Base-by-base conservation (phyloP, 2,113 vertebrate genomes). In the Sigmodon hispidus region DNA sequence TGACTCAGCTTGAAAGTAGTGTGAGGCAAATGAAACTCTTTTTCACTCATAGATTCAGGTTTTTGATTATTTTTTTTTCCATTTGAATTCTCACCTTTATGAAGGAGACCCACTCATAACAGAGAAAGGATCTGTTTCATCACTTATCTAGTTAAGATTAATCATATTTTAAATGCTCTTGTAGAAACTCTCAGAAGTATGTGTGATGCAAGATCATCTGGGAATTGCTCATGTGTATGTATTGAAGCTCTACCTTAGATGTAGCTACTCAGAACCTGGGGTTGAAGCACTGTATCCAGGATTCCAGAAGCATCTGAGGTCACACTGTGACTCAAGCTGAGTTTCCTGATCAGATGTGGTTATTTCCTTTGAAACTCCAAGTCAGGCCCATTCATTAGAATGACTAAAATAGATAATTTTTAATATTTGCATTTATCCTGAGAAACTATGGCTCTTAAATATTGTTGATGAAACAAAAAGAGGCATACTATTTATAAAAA, bases 21-120 rank as follows among this genome's bases (percentile, higher is more conserved):
- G 4, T 36, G 4, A 43, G 9, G 36, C 9, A 26, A 45, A 21
- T 80, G 10, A 24, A 29, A 40, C 40, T 67, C n/a, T 86, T 13
- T 67, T 4, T 0, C 24, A 40, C 22, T 24, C 1, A 16, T 0
- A 26, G 6, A 21, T 13, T 75, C 59, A 17, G 5, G 6, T 45
- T 63, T 61, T 63, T 16, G 3, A 72, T 24, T 61, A 17, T n/a
- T 34, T 29, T 36, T 4, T 48, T 8, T 69, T 81, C 43, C 26
- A 43, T 43, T 75, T 24, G 26, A 10, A 76, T 6, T 89, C 5
- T 52, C 24, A 69, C 40, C 1, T 43, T n/a, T 61, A 67, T 80
- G 45, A 26, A 10, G 24, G 12, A 80, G 3, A 52, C 15, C 21
- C 36, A 69, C 7, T 4, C 7, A 34, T 11, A 11, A 7, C 1